Base-by-base conservation (phyloP, 1,140 invertebrate genomes). In the Zeugodacus cucurbitae region DNA sequence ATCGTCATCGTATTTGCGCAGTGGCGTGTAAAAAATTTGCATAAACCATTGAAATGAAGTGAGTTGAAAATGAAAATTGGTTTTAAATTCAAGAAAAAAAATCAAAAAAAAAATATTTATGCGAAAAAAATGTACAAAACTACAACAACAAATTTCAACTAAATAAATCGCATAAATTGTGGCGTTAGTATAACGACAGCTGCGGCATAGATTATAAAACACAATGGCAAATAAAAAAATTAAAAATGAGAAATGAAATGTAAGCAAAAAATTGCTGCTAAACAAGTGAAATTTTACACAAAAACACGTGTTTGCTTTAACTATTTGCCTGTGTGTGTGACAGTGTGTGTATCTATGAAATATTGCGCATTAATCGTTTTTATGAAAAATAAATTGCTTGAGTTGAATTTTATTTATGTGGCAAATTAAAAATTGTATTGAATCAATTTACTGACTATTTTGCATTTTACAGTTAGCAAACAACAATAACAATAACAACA, bases 341-440 rank as follows among this genome's bases (percentile, higher is more conserved):
- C 14, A 17, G 11, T 54, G 14, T 62, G 58, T 62, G 26, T 62
- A 62, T 26, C 58, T 26, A 10, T 62, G 58, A n/a, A n/a, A 62
- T 62, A 62, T 62, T 62, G 58, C 22, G 58, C 58, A n/a, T 62
- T 62, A 62, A 62, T 26, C 58, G 58, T 22, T n/a, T 54, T 62
- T 62, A 62, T 62, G 58, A 74, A 74, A 74, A 74, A 22, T 74
- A 74, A 37, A 41, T 41, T 41, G 32, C 34, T 67, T 74, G 32
- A 17, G 14, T 74, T 34, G 67, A 74, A 74, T 74, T 70, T 70
- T 70, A 70, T 70, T 37, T 64, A 70, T 74, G 67, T 74, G 67
- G 67, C 67, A 74, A 74, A 74, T 41, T 74, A 74, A 74, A 22
- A 22, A 74, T 41, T 74, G 32, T 22, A 74, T 74, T 74, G 32